These are phyloP conservation scores for Nymphalis c-album DNA, from an alignment of 2,888 invertebrate species.

Conservation along the genomic window DNA sequence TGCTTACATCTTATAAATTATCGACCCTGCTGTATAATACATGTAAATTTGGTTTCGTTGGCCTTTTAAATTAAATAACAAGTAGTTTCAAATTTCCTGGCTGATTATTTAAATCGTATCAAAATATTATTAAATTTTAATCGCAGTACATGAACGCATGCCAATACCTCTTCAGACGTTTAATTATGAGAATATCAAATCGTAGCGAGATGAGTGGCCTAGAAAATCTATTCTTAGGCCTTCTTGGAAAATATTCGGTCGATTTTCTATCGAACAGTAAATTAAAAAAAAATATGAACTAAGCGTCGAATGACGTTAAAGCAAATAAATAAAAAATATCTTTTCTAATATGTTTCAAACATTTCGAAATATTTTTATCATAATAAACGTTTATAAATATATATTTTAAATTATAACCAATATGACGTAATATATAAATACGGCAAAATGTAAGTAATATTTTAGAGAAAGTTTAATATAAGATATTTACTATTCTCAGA, in stretches of 20 bases:
- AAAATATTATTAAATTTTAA: constrained; percentile 20
- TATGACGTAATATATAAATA: no score
- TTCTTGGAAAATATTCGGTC: constrained; percentile 15
- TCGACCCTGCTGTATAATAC: constrained; percentile 19
- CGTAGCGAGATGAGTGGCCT: constrained; percentile 21
- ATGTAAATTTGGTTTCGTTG: constrained; percentile 36
- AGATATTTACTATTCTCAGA: no score
- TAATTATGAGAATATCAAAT: constrained; percentile 29
- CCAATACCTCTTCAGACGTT: constrained; percentile 37
- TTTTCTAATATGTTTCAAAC: no score
- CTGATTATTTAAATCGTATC: constrained; percentile 25
- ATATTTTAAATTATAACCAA: no score
- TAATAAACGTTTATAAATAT: no score
- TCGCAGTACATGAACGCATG: constrained; percentile 36
- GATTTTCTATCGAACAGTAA: background rate
- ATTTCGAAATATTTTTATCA: no score
- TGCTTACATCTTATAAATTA: constrained; percentile 31
- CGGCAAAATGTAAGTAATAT: no score
- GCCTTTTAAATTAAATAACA: constrained; percentile 36
- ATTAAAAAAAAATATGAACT: background rate
- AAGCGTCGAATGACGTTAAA: no score
- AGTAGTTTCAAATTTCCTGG: constrained; percentile 33
- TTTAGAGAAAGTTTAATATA: no score
- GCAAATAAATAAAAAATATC: no score
- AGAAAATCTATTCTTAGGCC: constrained; percentile 27